phyloP scores from a whole-genome alignment of 2,113 vertebrate genomes.

The Syngnathus floridae region DNA sequence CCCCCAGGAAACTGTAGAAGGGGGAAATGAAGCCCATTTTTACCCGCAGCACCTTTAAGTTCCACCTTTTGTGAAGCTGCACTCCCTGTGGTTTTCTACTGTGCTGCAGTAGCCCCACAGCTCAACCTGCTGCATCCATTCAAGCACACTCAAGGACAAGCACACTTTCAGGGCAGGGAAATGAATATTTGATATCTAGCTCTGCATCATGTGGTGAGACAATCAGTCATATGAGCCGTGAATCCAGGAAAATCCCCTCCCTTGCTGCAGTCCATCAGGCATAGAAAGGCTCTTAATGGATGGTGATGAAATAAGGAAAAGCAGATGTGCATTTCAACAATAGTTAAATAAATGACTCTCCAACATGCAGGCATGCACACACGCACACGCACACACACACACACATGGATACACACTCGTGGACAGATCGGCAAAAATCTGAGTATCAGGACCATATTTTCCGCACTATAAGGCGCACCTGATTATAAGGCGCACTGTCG shows the following conservation, averaged over 20 bases:
- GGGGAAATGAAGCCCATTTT: background rate
- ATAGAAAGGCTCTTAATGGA: background rate
- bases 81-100: constrained; percentile 23
- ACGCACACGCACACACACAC: too few species aligned
- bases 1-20: constrained; percentile 4
- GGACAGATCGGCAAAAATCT: too few species aligned
- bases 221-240: constrained; percentile 32
- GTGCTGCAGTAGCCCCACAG: constrained; percentile 40
- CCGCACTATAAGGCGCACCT: too few species aligned
- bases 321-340: background rate
- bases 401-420: too few species aligned
- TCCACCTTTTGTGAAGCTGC: constrained; percentile 13
- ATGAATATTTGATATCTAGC: constrained; percentile 69
- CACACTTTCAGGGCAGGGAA: constrained; percentile 44
- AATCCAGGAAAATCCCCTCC: constrained; percentile 21
- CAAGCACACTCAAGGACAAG: constrained; percentile 56
- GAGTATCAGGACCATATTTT: too few species aligned
- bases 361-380: too few species aligned
- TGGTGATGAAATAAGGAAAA: background rate
- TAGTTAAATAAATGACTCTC: background rate
- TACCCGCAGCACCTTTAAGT: constrained; percentile 23
- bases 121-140: constrained; percentile 47
- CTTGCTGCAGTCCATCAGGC: constrained; percentile 7
- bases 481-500: too few species aligned
- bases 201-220: constrained; percentile 51